Evolutionary conservation across 1,140 invertebrate genomes (phyloP).

Genomic region (Scaptomyza graminum): DNA sequence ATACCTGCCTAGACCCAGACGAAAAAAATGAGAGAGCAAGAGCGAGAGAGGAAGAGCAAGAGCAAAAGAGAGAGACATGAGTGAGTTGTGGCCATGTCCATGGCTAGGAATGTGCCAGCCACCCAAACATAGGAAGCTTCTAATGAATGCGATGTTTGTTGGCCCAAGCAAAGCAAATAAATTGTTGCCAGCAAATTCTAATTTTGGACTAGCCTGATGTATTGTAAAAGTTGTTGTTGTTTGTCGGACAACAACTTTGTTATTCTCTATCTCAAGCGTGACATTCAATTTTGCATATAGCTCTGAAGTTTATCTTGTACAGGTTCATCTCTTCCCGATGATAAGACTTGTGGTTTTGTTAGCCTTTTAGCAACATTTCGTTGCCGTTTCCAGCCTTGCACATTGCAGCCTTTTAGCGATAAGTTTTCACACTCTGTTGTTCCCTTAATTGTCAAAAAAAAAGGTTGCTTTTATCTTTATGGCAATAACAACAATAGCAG

Average conservation of each 20-base stretch:
- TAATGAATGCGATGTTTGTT: conserved; percentile 68
- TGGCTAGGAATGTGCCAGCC: conserved; percentile 67
- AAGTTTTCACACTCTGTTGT: conserved; percentile 67
- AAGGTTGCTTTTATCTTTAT: conserved; percentile 71
- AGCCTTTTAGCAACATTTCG: conserved; percentile 10
- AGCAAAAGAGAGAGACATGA: conserved; percentile 10
- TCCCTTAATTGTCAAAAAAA: conserved; percentile 76
- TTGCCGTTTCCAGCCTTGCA: conserved; percentile 4
- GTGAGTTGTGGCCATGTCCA: conserved; percentile 75
- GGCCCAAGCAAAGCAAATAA: conserved; percentile 52
- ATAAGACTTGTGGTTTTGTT: conserved; percentile 29
- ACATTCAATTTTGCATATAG: neutral
- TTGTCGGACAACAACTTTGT: conserved; percentile 1
- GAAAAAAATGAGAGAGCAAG: neutral
- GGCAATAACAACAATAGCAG: conserved; percentile 46
- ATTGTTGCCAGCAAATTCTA: conserved; percentile 32
- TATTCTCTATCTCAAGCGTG: neutral
- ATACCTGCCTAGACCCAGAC: conserved; percentile 59
- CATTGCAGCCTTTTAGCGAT: conserved; percentile 51
- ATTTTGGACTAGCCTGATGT: conserved; percentile 28
- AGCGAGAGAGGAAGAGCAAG: neutral
- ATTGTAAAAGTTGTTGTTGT: conserved; percentile 6
- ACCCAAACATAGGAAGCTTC: conserved; percentile 75
- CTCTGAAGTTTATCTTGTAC: neutral
- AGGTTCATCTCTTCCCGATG: conserved; percentile 4